Conservation (phyloP, 2,113 vertebrate genomes). For the Cochlearius cochlearius region DNA sequence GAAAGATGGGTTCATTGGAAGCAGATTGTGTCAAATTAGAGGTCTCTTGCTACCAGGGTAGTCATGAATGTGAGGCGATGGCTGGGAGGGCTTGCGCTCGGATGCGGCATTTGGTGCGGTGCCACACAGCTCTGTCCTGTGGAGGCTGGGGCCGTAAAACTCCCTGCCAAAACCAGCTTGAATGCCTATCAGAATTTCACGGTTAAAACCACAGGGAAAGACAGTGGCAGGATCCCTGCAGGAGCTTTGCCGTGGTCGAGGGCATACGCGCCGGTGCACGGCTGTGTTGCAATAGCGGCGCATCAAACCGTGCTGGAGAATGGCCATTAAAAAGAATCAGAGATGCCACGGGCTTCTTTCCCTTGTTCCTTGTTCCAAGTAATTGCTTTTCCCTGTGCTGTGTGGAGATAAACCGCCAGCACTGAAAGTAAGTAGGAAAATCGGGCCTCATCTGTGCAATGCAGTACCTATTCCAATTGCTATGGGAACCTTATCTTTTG, state of each 20-base stretch:
- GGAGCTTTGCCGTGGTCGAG: background rate
- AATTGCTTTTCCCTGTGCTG: constrained; percentile 35
- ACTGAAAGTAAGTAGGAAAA: background rate
- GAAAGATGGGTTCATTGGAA: constrained; percentile 11
- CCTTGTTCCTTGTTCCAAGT: constrained; percentile 1
- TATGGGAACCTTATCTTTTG: constrained; percentile 55
- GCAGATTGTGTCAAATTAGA: background rate
- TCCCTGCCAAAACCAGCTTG: background rate
- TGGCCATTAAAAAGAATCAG: background rate
- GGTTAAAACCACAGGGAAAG: background rate
- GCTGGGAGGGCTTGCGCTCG: background rate
- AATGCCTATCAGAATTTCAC: background rate
- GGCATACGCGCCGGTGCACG: accelerated
- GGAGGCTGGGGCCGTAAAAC: background rate
- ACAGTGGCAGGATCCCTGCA: background rate
- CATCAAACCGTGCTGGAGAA: background rate
- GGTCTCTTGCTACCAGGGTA: background rate
- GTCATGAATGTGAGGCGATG: background rate
- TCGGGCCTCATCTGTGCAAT: background rate
- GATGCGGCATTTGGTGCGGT: background rate
- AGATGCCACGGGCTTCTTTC: background rate
- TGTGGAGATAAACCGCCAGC: constrained; percentile 19
- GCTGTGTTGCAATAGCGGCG: background rate
- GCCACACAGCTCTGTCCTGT: background rate
- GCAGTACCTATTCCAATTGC: background rate